These are phyloP conservation scores for Hyles lineata DNA, from an alignment of 2,888 invertebrate species.

Conservation along the genomic window DNA sequence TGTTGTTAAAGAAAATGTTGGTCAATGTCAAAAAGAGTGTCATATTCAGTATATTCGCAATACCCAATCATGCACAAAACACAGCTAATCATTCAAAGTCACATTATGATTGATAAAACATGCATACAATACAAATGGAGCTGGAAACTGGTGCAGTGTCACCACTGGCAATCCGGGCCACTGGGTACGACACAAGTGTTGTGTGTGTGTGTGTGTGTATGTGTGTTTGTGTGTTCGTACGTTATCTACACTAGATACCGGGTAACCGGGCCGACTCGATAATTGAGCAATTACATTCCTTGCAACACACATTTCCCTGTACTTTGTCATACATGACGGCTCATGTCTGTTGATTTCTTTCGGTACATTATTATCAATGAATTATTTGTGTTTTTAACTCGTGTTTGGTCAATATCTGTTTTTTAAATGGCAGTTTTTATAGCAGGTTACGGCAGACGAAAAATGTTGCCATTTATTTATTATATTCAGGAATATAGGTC, in stretches of 20 bases:
- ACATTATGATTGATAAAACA: background rate
- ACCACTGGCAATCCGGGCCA: conserved; percentile 66
- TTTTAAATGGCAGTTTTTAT: background rate
- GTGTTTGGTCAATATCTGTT: background rate
- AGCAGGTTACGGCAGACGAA: too few species aligned
- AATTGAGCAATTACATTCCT: conserved; percentile 77
- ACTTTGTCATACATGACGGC: conserved; percentile 26
- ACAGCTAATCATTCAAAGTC: background rate
- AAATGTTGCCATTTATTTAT: too few species aligned
- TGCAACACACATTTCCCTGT: conserved; percentile 55
- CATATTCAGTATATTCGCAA: too few species aligned
- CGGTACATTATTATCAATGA: background rate
- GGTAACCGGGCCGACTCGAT: conserved; percentile 59
- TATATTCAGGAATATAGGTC: too few species aligned
- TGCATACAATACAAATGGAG: conserved; percentile 30
- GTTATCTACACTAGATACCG: conserved; percentile 54
- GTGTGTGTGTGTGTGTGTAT: conserved; percentile 16
- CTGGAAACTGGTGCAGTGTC: conserved; percentile 61
- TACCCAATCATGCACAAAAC: background rate
- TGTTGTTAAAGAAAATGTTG: too few species aligned
- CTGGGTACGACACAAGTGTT: conserved; percentile 42
- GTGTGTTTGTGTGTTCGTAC: conserved; percentile 36
- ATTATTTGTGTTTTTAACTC: background rate
- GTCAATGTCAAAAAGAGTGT: too few species aligned
- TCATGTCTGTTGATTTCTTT: background rate